Conservation (phyloP, 2,113 vertebrate genomes). For the Rhabdomys dilectus region DNA sequence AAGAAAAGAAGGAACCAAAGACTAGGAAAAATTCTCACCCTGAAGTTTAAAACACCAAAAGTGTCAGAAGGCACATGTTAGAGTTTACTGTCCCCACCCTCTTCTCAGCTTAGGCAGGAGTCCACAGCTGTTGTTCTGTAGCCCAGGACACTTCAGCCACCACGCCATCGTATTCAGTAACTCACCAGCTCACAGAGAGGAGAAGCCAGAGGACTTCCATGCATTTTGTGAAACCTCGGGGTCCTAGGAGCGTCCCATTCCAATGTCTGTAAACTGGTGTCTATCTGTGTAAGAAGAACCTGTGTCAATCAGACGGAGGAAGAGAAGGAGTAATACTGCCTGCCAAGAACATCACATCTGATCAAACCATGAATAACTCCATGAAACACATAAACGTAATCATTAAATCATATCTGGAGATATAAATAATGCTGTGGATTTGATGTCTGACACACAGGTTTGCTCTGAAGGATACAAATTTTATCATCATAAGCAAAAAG, state of each 20-base stretch:
- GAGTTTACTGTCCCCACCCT: not conserved
- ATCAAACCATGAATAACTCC: not conserved
- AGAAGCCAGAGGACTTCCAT: conserved; percentile 29
- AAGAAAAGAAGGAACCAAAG: not conserved
- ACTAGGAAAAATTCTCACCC: not conserved
- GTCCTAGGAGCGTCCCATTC: conserved; percentile 40
- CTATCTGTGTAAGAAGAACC: conserved; percentile 68
- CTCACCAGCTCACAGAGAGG: conserved; percentile 65
- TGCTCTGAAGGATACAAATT: conserved; percentile 41
- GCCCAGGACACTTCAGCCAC: not conserved
- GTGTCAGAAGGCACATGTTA: not conserved
- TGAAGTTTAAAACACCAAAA: conserved; percentile 20
- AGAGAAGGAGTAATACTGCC: conserved; percentile 6
- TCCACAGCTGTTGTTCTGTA: not conserved
- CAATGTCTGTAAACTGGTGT: conserved; percentile 53
- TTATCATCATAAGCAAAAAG: conserved; percentile 53
- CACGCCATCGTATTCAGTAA: not conserved
- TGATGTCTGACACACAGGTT: not conserved
- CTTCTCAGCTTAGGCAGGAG: not conserved
- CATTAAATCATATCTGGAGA: conserved; percentile 28
- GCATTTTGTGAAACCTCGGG: conserved; percentile 59
- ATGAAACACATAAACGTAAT: conserved; percentile 14
- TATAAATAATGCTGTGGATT: conserved; percentile 46
- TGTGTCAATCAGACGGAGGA: not conserved
- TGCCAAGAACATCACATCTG: conserved; percentile 34